Evolutionary conservation across 2,888 invertebrate genomes (phyloP), one percentile per base, ranked within the genome.

Genomic region (Sesia apiformis): DNA sequence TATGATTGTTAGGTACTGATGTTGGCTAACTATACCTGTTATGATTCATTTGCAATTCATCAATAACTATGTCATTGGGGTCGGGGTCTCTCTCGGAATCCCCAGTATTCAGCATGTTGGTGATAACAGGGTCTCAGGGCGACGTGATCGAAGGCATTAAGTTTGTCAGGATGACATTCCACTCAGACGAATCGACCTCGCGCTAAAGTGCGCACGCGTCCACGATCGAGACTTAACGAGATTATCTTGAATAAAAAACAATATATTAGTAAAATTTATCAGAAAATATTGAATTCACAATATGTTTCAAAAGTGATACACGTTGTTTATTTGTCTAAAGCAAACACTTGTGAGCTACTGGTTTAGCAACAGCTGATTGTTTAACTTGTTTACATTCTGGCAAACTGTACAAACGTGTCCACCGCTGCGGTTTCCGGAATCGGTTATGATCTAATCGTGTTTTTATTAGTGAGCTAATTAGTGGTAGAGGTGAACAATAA

Each of bases 71-170:
- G 57, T 58, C 58, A 60, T 60, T 46, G 50, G 51, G 54, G 51
- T 57, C 57, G 50, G 39, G 50, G 60, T 55, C 54, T 51, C 56
- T 57, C 41, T 40, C 59, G 52, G 57, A 60, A 63, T 61, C 62
- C 63, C 57, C 57, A 50, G 5, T 39, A 57, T 60, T 64, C 60
- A 62, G 59, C 46, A 60, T 58, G 57, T 60, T 61, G 58, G 57
- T 82, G 83, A 84, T 84, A 84, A 84, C 78, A 78, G 82, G 38
- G 81, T 80, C 79, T 77, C 63, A 63, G 54, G 50, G 52, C 42
- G 51, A 43, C 53, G 52, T 40, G 59, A 61, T 64, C 60, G 61
- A 58, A 67, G 68, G 65, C 66, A 64, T 62, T 63, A 62, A 60
- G 60, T 38, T 38, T 38, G 39, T 38, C 39, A 39, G 50, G 38